Conservation (phyloP, 2,888 invertebrate species). For the Brachynemurus nebulosus region DNA sequence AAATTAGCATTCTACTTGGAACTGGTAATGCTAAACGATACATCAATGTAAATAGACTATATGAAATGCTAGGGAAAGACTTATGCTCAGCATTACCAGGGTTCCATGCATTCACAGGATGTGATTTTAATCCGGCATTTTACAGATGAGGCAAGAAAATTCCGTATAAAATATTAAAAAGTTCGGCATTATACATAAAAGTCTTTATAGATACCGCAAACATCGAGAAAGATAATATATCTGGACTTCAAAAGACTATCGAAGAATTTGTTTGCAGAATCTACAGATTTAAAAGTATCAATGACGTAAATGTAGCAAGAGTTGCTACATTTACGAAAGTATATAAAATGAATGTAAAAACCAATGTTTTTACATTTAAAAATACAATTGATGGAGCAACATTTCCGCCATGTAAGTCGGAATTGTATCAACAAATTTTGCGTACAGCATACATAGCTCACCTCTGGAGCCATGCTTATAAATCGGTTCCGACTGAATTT, state of each 20-base stretch:
- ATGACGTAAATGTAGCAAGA: constrained; percentile 19
- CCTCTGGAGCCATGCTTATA: constrained; percentile 21
- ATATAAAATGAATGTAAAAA: too few species aligned
- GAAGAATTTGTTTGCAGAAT: constrained; percentile 19
- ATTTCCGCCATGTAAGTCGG: constrained; percentile 22
- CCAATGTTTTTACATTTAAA: constrained; percentile 20
- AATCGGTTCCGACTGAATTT: constrained; percentile 16
- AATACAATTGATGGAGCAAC: constrained; percentile 22
- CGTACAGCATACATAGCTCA: constrained; percentile 22
- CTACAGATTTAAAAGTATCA: constrained; percentile 20
- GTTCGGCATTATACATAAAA: constrained; percentile 14
- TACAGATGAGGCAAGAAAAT: constrained; percentile 17
- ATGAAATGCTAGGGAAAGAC: constrained; percentile 14
- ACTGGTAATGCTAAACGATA: constrained; percentile 17
- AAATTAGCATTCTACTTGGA: constrained; percentile 17
- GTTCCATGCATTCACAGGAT: constrained; percentile 17
- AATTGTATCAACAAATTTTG: constrained; percentile 21
- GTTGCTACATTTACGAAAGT: too few species aligned
- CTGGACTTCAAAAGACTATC: constrained; percentile 13
- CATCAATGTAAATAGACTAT: constrained; percentile 17
- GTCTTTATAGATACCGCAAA: constrained; percentile 16
- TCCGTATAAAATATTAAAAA: constrained; percentile 12
- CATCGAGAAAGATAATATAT: constrained; percentile 10
- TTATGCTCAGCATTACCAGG: constrained; percentile 16
- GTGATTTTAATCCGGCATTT: constrained; percentile 17